These are phyloP conservation scores for Tachysurus fulvidraco DNA, from an alignment of 2,113 vertebrate species.

Conservation along the genomic window DNA sequence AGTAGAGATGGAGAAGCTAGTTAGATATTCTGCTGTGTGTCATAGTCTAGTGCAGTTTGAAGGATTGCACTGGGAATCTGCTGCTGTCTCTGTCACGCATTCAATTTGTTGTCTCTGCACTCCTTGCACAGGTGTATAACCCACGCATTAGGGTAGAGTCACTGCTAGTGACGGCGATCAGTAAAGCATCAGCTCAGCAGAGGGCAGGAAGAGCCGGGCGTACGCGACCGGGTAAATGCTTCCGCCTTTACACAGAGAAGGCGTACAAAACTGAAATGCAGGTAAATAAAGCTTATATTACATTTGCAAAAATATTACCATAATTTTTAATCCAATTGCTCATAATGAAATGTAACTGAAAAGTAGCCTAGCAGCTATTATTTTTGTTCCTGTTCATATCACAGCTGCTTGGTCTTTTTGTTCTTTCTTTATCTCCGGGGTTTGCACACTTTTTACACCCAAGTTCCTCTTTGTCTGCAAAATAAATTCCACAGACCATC, in stretches of 20 bases:
- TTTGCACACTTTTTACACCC: not conserved
- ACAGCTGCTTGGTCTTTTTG: not conserved
- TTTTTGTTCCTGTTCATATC: not conserved
- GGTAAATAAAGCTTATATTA: constrained; percentile 65
- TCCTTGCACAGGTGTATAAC: constrained; percentile 87
- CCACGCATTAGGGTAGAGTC: constrained; percentile 97
- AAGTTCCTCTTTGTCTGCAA: not conserved
- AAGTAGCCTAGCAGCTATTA: not conserved
- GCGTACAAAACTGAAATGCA: constrained; percentile 99
- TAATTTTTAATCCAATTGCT: not conserved
- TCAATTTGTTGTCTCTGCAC: constrained; percentile 26
- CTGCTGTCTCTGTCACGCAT: not conserved
- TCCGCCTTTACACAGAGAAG: constrained; percentile 95
- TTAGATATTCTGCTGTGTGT: constrained; percentile 73
- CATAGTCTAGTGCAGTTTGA: constrained; percentile 58
- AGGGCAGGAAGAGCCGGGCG: constrained; percentile 96
- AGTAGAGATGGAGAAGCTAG: constrained; percentile 68
- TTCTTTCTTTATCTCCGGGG: not conserved
- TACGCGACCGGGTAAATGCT: constrained; percentile 92
- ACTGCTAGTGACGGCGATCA: constrained; percentile 94
- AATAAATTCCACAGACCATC: not conserved
- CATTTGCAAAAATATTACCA: not conserved
- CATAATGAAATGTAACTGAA: not conserved
- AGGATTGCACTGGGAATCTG: constrained; percentile 46
- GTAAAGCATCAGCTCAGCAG: constrained; percentile 98